phyloP scores from a whole-genome alignment of 2,113 vertebrate species.

The Eurystomus gularis region DNA sequence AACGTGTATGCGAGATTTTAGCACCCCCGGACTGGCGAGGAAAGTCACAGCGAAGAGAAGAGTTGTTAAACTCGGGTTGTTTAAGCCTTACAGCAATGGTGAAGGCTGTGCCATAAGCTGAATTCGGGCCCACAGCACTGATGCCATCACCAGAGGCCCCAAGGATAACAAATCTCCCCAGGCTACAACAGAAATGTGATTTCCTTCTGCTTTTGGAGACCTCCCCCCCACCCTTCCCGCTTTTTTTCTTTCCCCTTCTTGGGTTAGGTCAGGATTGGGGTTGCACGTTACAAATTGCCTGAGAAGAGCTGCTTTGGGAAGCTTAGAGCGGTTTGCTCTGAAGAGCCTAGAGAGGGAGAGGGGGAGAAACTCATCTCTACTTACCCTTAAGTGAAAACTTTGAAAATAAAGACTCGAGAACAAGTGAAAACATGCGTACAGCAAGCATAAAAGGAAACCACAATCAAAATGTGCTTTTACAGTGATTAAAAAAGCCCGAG shows the following conservation, averaged over 20 bases:
- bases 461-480: neutral
- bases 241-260: neutral
- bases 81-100: neutral
- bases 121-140: neutral
- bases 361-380: conserved; percentile 24
- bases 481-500: neutral
- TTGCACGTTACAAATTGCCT: neutral
- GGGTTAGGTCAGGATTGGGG: neutral
- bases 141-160: neutral
- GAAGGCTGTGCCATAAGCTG: neutral
- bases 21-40: neutral
- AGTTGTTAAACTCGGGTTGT: neutral
- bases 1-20: neutral
- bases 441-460: neutral
- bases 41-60: neutral
- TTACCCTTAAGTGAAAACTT: conserved; percentile 48
- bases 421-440: neutral
- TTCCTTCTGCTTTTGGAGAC: neutral
- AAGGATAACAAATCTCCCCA: neutral
- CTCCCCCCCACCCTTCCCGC: too few relatives aligned
- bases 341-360: neutral
- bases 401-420: conserved; percentile 31
- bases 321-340: neutral
- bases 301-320: neutral
- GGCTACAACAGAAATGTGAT: neutral